A percentile compares a stretch with the other conserved stretches of the same genome.
These are phyloP conservation scores for Antennarius maculatus DNA, from an alignment of 2,797 vertebrate genomes.

Conservation along the genomic window DNA sequence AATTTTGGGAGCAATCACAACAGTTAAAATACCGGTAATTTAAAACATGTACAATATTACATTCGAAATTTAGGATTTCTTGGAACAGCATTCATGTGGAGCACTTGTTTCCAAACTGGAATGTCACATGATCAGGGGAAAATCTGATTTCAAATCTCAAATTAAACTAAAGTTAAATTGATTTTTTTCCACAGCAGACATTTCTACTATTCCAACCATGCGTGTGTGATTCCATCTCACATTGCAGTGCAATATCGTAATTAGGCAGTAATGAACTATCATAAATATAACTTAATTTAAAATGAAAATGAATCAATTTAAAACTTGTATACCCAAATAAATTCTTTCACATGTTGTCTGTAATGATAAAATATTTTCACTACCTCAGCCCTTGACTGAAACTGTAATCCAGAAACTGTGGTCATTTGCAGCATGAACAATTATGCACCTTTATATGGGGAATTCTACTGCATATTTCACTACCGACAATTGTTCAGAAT, in stretches of 20 bases:
- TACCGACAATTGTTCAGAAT: slow-evolving; percentile 83
- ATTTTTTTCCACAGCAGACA: neutral
- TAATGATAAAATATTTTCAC: neutral
- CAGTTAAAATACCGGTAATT: too few relatives aligned
- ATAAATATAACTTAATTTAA: neutral
- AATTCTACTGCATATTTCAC: slow-evolving; percentile 88
- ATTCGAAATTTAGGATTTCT: too few relatives aligned
- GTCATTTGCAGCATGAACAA: slow-evolving; percentile 82
- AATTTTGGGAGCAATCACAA: too few relatives aligned
- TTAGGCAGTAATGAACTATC: neutral
- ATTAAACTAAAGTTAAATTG: neutral
- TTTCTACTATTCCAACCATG: too few relatives aligned
- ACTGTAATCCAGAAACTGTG: slow-evolving; percentile 45
- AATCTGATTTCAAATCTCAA: neutral
- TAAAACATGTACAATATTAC: too few relatives aligned
- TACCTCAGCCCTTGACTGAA: neutral
- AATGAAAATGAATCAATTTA: too few relatives aligned
- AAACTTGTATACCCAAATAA: too few relatives aligned
- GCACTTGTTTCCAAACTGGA: too few relatives aligned
- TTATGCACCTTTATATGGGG: slow-evolving; percentile 79
- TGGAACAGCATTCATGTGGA: too few relatives aligned
- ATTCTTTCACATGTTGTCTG: neutral
- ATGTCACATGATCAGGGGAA: too few relatives aligned
- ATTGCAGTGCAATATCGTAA: neutral
- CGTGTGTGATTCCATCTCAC: too few relatives aligned